These are phyloP conservation scores for Apodemus sylvaticus DNA, from an alignment of 2,113 vertebrate species.

Conservation along the genomic window DNA sequence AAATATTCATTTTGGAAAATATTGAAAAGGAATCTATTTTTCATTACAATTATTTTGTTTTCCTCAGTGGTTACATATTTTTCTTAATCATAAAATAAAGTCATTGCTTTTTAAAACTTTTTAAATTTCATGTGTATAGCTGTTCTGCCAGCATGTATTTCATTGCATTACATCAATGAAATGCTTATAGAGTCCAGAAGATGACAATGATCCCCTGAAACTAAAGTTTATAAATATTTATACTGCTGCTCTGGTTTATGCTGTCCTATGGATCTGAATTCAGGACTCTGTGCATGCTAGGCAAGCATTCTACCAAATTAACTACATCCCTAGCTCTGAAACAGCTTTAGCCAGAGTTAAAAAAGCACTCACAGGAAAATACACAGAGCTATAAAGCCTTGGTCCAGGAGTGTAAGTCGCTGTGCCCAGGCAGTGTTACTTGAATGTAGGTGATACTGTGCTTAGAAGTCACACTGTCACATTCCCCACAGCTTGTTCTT, in stretches of 20 bases:
- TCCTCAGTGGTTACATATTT: not conserved
- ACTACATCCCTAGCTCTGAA: not conserved
- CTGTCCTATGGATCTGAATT: not conserved
- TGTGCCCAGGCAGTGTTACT: not conserved
- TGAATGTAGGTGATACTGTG: not conserved
- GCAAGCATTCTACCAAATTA: not conserved
- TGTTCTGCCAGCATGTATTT: not conserved
- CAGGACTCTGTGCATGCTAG: not conserved
- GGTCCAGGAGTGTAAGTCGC: not conserved
- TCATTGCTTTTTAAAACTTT: not conserved
- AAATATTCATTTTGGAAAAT: constrained; percentile 44
- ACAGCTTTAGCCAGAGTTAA: not conserved
- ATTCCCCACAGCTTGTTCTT: not conserved
- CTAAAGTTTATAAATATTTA: not conserved
- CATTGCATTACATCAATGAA: not conserved
- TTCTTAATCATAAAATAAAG: constrained; percentile 24
- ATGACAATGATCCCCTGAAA: not conserved
- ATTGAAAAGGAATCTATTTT: not conserved
- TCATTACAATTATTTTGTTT: constrained; percentile 15
- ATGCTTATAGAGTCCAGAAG: not conserved
- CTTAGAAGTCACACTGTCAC: not conserved
- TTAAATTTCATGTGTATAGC: not conserved
- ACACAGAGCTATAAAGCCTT: not conserved
- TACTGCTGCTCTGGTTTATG: too few species aligned
- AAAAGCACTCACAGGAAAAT: not conserved